Evolutionary conservation across 2,113 vertebrate species (phyloP).

Genomic region (Odocoileus hemionus): DNA sequence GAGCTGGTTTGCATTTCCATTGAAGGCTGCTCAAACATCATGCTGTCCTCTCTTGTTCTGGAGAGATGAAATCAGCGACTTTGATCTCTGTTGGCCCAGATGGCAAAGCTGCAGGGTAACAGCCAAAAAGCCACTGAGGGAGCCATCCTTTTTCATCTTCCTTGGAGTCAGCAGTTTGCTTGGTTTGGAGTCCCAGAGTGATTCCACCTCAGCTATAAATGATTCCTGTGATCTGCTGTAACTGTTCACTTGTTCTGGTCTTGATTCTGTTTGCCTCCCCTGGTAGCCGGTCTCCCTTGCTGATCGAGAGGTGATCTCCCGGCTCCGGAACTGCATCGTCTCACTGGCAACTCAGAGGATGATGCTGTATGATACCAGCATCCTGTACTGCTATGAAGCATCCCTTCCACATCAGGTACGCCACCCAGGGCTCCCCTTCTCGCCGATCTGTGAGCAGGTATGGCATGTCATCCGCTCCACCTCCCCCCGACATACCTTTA

Average conservation of each 20-base stretch:
- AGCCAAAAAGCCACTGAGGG: neutral
- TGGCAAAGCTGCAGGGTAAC: neutral
- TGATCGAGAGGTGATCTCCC: slow-evolving; percentile 96
- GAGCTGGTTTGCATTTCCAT: neutral
- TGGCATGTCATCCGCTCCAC: neutral
- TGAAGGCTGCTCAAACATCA: neutral
- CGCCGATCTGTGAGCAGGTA: neutral
- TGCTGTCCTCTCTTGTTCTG: neutral
- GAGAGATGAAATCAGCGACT: neutral
- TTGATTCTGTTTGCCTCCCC: neutral
- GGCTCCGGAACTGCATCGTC: slow-evolving; percentile 93
- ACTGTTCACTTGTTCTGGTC: neutral
- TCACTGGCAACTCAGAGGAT: slow-evolving; percentile 89
- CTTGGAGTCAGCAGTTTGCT: neutral
- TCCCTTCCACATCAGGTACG: slow-evolving; percentile 92
- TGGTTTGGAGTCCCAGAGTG: neutral
- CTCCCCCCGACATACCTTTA: accelerated
- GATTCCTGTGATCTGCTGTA: neutral
- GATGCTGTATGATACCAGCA: slow-evolving; percentile 94
- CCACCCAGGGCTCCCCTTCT: neutral
- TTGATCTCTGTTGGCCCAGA: neutral
- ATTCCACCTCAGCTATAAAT: accelerated
- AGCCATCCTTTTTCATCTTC: neutral
- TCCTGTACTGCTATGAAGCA: slow-evolving; percentile 96
- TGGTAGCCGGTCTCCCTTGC: slow-evolving; percentile 86